These are phyloP conservation scores for Axea sp. DNA, from an alignment of 2,888 invertebrate genomes.

Conservation along the genomic window DNA sequence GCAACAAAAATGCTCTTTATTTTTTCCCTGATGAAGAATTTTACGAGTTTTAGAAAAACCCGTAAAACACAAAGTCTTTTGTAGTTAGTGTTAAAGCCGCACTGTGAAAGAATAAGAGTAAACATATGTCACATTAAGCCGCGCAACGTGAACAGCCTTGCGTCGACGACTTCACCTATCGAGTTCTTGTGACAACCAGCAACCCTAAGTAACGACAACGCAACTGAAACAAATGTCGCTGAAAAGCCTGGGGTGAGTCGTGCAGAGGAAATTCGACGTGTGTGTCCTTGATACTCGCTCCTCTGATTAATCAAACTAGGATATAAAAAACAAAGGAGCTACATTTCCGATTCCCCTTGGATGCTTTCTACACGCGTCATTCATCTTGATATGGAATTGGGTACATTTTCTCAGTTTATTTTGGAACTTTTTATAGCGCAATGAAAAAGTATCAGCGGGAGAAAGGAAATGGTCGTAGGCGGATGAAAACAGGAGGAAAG, in stretches of 20 bases:
- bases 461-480: background rate
- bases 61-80: conserved; percentile 18
- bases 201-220: conserved; percentile 23
- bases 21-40: too few species aligned
- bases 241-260: conserved; percentile 9
- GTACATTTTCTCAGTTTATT: conserved; percentile 19
- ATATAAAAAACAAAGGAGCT: conserved; percentile 27
- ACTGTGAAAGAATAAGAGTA: conserved; percentile 24
- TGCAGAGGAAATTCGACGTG: conserved; percentile 15
- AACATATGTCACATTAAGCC: conserved; percentile 29
- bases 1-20: too few species aligned
- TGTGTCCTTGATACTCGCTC: conserved; percentile 19
- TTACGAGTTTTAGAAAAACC: too few species aligned
- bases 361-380: conserved; percentile 9
- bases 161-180: background rate
- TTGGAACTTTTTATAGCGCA: conserved; percentile 15
- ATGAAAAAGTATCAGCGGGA: background rate
- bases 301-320: conserved; percentile 31
- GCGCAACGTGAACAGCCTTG: conserved; percentile 23
- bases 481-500: conserved; percentile 1
- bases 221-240: conserved; percentile 45
- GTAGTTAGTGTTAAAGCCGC: background rate
- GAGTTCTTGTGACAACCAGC: conserved; percentile 33
- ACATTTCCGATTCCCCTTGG: conserved; percentile 9
- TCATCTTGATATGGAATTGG: background rate